These are phyloP conservation scores for Sitta carolinensis DNA, from an alignment of 2,797 vertebrate genomes.

Conservation along the genomic window DNA sequence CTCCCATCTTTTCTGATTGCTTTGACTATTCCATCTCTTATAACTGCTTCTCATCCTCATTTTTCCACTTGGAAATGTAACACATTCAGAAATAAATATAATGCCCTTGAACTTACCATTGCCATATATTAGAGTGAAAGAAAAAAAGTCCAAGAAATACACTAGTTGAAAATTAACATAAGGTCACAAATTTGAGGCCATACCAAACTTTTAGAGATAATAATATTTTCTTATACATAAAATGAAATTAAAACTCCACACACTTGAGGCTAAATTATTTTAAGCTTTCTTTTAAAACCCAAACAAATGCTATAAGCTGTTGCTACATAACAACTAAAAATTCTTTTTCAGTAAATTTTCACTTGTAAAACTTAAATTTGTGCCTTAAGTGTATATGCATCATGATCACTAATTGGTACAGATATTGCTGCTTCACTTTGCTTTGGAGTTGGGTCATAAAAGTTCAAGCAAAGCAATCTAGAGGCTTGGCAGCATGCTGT, in stretches of 20 bases:
- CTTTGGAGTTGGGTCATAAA: background rate
- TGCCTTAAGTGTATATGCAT: background rate
- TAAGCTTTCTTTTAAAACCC: background rate
- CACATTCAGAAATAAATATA: background rate
- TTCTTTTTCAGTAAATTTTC: background rate
- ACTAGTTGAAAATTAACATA: background rate
- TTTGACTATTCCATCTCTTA: background rate
- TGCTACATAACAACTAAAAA: background rate
- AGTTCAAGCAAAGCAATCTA: background rate
- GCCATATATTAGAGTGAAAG: background rate
- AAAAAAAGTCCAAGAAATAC: background rate
- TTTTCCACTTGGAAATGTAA: background rate
- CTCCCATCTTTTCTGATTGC: background rate
- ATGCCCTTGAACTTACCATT: background rate
- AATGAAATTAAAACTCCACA: background rate
- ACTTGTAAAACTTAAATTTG: background rate
- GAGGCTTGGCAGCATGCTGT: background rate
- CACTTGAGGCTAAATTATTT: background rate
- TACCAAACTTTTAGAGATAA: background rate
- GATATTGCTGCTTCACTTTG: background rate
- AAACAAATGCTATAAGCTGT: background rate
- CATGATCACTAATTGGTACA: background rate
- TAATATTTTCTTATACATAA: background rate
- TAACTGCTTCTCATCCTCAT: background rate
- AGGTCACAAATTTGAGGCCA: background rate